Conservation (phyloP, 1,140 invertebrate genomes). For the Hylyphantes graminicola region DNA sequence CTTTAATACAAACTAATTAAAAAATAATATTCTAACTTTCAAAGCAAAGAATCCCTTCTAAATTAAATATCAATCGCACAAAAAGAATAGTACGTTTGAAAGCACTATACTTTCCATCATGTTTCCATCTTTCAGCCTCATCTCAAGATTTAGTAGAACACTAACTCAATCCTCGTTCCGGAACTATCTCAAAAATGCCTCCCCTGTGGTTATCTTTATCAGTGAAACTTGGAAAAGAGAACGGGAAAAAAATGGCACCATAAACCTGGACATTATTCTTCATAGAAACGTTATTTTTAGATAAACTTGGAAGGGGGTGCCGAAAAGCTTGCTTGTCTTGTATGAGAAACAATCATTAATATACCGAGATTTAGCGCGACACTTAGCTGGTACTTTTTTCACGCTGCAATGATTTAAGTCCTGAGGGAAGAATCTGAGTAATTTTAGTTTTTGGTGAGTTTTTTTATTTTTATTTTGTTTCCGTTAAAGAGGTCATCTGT, state of each 20-base stretch:
- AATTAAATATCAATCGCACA: too few relatives aligned
- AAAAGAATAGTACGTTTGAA: too few relatives aligned
- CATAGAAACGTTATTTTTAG: slow-evolving; percentile 18
- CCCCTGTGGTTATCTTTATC: slow-evolving; percentile 19
- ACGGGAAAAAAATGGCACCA: background rate
- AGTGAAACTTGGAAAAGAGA: background rate
- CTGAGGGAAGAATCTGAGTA: slow-evolving; percentile 6
- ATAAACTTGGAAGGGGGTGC: slow-evolving; percentile 27
- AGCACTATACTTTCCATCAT: background rate
- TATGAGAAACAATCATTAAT: slow-evolving; percentile 40
- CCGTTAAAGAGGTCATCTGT: slow-evolving; percentile 17
- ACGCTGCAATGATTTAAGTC: slow-evolving; percentile 32
- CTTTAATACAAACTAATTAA: too few relatives aligned
- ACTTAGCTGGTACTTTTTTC: background rate
- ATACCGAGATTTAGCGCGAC: slow-evolving; percentile 19
- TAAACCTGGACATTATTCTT: slow-evolving; percentile 27
- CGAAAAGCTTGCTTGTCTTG: background rate
- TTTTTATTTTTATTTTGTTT: slow-evolving; percentile 3
- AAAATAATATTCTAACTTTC: too few relatives aligned
- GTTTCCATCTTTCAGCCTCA: background rate
- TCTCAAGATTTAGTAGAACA: slow-evolving; percentile 16
- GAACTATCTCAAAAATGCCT: slow-evolving; percentile 1
- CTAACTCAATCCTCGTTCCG: slow-evolving; percentile 19
- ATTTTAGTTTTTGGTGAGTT: background rate
- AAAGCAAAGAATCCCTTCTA: too few relatives aligned